phyloP scores from a whole-genome alignment of 2,888 invertebrate species.

The Acanthoscelides obtectus region DNA sequence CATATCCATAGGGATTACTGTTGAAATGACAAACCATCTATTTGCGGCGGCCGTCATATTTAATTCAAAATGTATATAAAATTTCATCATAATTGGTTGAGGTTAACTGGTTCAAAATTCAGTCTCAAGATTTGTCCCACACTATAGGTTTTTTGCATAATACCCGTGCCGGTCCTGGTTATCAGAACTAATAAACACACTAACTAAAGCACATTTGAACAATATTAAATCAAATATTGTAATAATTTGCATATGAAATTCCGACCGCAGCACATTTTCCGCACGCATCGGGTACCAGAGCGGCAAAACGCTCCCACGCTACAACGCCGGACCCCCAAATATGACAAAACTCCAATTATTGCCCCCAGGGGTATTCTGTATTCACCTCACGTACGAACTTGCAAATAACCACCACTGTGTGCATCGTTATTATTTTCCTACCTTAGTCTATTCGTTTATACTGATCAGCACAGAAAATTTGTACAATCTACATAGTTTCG shows the following conservation, averaged over 20 bases:
- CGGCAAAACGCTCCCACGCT: background rate
- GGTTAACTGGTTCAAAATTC: too few relatives aligned
- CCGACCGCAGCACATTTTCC: background rate
- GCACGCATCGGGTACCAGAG: background rate
- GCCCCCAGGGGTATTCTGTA: background rate
- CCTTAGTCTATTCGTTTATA: background rate
- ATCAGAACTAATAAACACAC: background rate
- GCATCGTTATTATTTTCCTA: background rate
- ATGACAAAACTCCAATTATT: background rate
- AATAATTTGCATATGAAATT: background rate
- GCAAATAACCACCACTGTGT: background rate
- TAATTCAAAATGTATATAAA: too few relatives aligned
- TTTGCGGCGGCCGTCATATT: too few relatives aligned
- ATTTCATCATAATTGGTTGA: too few relatives aligned
- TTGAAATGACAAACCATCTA: too few relatives aligned
- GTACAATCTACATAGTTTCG: too few relatives aligned
- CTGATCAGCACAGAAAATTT: background rate
- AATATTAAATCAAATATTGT: background rate
- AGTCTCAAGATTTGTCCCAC: too few relatives aligned
- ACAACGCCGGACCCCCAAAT: background rate
- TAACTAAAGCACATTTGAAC: background rate
- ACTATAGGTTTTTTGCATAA: too few relatives aligned
- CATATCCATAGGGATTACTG: too few relatives aligned
- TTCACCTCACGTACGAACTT: background rate
- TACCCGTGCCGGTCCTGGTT: background rate